Conservation (phyloP, 2,113 vertebrate species). For the Climacteris rufus region DNA sequence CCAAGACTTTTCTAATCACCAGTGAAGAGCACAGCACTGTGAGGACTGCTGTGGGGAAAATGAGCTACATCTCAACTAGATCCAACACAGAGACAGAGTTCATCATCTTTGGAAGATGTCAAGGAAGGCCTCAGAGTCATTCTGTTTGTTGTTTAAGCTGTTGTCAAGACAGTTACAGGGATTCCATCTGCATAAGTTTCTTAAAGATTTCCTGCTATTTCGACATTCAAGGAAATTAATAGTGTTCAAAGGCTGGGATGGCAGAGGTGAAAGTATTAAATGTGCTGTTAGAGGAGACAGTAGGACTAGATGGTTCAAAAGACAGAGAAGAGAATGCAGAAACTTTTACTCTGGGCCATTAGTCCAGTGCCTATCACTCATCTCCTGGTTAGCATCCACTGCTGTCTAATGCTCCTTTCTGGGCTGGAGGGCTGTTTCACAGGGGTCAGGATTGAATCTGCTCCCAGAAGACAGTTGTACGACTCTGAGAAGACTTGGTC, state of each 20-base stretch:
- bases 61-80: background rate
- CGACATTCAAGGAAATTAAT: background rate
- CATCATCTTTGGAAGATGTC: conserved; percentile 9
- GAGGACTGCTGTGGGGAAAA: background rate
- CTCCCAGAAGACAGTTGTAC: background rate
- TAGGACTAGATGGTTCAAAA: background rate
- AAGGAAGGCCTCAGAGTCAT: background rate
- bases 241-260: background rate
- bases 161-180: background rate
- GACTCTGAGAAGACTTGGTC: background rate
- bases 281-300: background rate
- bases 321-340: background rate
- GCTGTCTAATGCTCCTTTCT: background rate
- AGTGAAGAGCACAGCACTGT: too few species aligned
- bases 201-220: conserved; percentile 10
- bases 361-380: background rate
- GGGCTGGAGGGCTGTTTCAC: background rate
- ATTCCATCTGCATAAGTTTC: background rate
- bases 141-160: background rate
- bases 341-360: background rate
- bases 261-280: background rate
- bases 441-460: background rate
- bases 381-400: background rate
- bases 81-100: background rate
- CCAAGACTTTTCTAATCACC: background rate